phyloP scores from a whole-genome alignment of 2,113 vertebrate genomes.

The Labeo catla region DNA sequence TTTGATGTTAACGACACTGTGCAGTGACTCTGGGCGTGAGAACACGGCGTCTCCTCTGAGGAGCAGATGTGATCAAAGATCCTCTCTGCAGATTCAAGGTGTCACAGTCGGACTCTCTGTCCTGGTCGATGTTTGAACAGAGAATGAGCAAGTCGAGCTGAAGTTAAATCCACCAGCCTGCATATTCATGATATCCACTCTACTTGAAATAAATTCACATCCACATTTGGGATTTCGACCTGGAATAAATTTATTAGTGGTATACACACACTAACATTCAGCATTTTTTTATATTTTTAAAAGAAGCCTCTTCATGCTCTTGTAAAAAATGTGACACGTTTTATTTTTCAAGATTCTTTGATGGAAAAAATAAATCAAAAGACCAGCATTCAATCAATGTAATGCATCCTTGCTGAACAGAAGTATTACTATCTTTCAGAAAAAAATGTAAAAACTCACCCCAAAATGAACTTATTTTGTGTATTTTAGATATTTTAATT shows the following conservation, averaged over 20 bases:
- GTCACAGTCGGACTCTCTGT: background rate
- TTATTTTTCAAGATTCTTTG: too few species aligned
- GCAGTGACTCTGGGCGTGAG: background rate
- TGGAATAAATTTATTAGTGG: background rate
- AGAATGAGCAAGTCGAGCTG: background rate
- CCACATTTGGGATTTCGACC: background rate
- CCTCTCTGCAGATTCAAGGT: background rate
- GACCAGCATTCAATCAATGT: too few species aligned
- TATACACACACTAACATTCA: too few species aligned
- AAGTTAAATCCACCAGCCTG: background rate
- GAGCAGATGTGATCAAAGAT: background rate
- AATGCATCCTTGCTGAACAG: too few species aligned
- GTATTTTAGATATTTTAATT: too few species aligned
- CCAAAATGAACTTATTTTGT: too few species aligned
- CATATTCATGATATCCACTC: background rate
- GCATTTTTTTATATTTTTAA: too few species aligned
- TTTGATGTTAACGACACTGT: conserved; percentile 45
- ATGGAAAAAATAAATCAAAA: too few species aligned
- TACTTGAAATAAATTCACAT: background rate
- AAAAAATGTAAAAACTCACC: too few species aligned
- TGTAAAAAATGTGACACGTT: too few species aligned
- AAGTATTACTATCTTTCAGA: too few species aligned
- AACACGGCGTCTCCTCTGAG: conserved; percentile 1
- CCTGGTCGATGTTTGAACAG: background rate
- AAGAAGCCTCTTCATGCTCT: too few species aligned